Percentiles rank a stretch among this genome's conserved stretches.
Conservation (phyloP, 2,888 invertebrate species). For the Agrochola macilenta region DNA sequence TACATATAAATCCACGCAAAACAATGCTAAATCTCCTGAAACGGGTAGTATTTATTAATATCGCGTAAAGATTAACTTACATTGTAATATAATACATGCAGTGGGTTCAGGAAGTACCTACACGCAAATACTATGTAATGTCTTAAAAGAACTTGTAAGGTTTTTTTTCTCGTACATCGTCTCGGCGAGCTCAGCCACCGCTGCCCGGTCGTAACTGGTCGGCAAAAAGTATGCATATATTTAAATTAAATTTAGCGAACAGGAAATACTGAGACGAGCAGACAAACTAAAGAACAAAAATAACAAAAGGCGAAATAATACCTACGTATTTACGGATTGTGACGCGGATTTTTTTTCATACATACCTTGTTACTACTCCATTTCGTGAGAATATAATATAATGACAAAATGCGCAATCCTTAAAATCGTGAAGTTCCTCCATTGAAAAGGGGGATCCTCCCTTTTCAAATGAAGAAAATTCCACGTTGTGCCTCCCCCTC, state of each 20-base stretch:
- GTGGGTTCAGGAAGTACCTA: slow-evolving; percentile 76
- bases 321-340: slow-evolving; percentile 55
- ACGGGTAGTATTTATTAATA: slow-evolving; percentile 13
- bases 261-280: slow-evolving; percentile 85
- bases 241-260: slow-evolving; percentile 87
- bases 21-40: background rate
- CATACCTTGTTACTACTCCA: background rate
- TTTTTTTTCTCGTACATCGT: slow-evolving; percentile 68
- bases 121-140: slow-evolving; percentile 66
- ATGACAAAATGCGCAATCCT: background rate
- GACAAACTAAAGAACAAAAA: slow-evolving; percentile 73
- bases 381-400: slow-evolving; percentile 2
- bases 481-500: background rate
- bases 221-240: slow-evolving; percentile 89
- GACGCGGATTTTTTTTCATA: slow-evolving; percentile 30
- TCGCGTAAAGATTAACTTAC: slow-evolving; percentile 2
- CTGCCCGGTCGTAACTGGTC: slow-evolving; percentile 76
- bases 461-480: background rate
- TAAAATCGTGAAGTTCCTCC: slow-evolving; percentile 1
- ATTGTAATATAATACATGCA: slow-evolving; percentile 15
- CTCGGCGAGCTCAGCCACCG: slow-evolving; percentile 67
- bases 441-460: background rate
- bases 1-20: background rate
- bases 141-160: slow-evolving; percentile 70
- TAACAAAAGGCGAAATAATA: slow-evolving; percentile 63